These are phyloP conservation scores for Hycleus cichorii DNA, from an alignment of 1,140 invertebrate genomes.

Conservation along the genomic window DNA sequence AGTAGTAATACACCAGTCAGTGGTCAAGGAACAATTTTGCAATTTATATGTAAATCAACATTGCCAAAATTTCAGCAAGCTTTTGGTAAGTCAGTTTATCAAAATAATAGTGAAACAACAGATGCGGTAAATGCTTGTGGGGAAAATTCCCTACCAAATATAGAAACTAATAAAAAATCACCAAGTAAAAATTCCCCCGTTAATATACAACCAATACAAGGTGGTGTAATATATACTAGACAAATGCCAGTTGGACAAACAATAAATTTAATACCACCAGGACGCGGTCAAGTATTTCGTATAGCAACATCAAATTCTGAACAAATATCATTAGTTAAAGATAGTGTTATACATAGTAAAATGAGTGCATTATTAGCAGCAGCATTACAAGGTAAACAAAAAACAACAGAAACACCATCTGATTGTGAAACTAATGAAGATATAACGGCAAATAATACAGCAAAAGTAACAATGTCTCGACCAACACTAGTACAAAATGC, in stretches of 20 bases:
- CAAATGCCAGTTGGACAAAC: slow-evolving; percentile 54
- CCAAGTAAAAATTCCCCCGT: slow-evolving; percentile 29
- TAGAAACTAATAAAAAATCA: slow-evolving; percentile 18
- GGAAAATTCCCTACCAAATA: slow-evolving; percentile 23
- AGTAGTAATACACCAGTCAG: slow-evolving; percentile 13
- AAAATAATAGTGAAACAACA: slow-evolving; percentile 31
- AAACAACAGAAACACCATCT: slow-evolving; percentile 19
- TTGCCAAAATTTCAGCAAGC: slow-evolving; percentile 74
- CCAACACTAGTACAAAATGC: slow-evolving; percentile 42
- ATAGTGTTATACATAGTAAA: slow-evolving; percentile 41
- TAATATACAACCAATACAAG: slow-evolving; percentile 49
- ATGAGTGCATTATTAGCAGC: slow-evolving; percentile 43
- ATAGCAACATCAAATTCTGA: slow-evolving; percentile 38
- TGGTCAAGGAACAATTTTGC: slow-evolving; percentile 35
- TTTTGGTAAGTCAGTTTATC: slow-evolving; percentile 59
- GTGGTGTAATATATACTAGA: slow-evolving; percentile 53
- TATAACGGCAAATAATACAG: slow-evolving; percentile 19
- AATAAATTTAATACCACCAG: slow-evolving; percentile 50
- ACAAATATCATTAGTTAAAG: slow-evolving; percentile 40
- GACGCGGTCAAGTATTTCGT: slow-evolving; percentile 36
- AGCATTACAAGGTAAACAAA: slow-evolving; percentile 37
- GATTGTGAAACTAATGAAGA: slow-evolving; percentile 37
- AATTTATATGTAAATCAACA: slow-evolving; percentile 50
- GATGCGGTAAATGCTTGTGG: slow-evolving; percentile 30
- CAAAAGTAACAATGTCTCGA: slow-evolving; percentile 19